These are phyloP conservation scores for Lithobates sylvaticus DNA, from an alignment of 2,797 vertebrate genomes.

Conservation along the genomic window DNA sequence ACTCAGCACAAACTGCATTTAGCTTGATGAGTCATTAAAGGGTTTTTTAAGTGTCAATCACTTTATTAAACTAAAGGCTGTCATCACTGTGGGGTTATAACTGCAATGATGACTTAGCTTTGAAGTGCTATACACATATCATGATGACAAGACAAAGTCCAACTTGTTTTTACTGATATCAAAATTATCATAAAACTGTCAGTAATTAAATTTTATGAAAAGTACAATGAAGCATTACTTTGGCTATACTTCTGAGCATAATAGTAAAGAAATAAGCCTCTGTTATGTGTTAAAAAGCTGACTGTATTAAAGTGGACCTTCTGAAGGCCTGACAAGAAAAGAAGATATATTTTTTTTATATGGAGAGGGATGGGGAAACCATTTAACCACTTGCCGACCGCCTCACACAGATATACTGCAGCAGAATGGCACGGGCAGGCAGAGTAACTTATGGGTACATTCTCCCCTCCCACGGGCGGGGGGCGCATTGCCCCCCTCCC, in stretches of 20 bases:
- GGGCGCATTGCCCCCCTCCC: too few relatives aligned
- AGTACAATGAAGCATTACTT: background rate
- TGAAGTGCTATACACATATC: conserved; percentile 26
- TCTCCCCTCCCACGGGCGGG: too few relatives aligned
- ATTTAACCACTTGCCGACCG: too few relatives aligned
- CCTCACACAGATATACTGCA: too few relatives aligned
- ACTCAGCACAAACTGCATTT: conserved; percentile 26
- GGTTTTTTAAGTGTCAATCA: conserved; percentile 21
- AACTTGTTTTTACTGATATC: background rate
- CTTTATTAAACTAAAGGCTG: conserved; percentile 17
- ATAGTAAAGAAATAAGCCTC: background rate
- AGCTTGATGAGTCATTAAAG: conserved; percentile 28
- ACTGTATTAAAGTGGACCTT: too few relatives aligned
- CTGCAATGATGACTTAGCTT: conserved; percentile 24
- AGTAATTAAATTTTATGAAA: background rate
- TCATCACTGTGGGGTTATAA: background rate
- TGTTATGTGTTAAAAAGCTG: too few relatives aligned
- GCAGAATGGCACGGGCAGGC: too few relatives aligned
- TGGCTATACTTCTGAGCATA: background rate
- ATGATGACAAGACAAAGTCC: conserved; percentile 11
- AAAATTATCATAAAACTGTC: conserved; percentile 11
- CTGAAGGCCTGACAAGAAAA: too few relatives aligned
- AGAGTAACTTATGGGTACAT: too few relatives aligned
- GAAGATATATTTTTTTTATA: too few relatives aligned
- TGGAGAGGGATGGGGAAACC: too few relatives aligned